These are phyloP conservation scores for Scrobipalpa costella DNA, from an alignment of 2,888 invertebrate species.

Conservation along the genomic window DNA sequence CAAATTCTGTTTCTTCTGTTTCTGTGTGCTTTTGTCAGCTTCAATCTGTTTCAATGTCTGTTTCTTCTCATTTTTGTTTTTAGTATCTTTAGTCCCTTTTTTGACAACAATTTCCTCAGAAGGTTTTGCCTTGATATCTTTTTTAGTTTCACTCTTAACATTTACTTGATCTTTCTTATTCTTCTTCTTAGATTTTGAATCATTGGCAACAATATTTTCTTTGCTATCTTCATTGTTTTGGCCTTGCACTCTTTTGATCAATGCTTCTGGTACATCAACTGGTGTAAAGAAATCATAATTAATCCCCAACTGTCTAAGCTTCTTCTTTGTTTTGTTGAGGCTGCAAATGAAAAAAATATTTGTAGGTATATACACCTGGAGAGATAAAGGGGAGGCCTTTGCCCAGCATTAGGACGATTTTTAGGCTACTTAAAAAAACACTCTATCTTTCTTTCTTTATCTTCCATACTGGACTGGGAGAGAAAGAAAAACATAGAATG, in stretches of 20 bases:
- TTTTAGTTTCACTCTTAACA: neutral
- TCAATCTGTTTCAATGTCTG: conserved; percentile 17
- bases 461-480: too few species aligned
- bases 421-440: too few species aligned
- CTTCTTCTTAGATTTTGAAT: conserved; percentile 31
- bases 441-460: too few species aligned
- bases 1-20: conserved; percentile 50
- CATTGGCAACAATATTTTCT: conserved; percentile 24
- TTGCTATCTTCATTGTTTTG: conserved; percentile 33
- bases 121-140: neutral
- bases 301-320: conserved; percentile 72
- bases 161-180: conserved; percentile 23
- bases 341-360: conserved; percentile 47
- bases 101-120: neutral
- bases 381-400: too few species aligned
- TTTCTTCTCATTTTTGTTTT: neutral
- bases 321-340: conserved; percentile 69
- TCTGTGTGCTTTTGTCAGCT: conserved; percentile 46
- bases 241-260: conserved; percentile 39
- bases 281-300: conserved; percentile 77
- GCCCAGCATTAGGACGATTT: too few species aligned
- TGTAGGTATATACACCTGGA: too few species aligned
- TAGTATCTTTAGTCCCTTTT: conserved; percentile 2
- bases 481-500: too few species aligned
- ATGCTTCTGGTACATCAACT: conserved; percentile 68